Evolutionary conservation across 1,140 invertebrate genomes (phyloP).

Genomic region (Macrosteles quadrilineatus): DNA sequence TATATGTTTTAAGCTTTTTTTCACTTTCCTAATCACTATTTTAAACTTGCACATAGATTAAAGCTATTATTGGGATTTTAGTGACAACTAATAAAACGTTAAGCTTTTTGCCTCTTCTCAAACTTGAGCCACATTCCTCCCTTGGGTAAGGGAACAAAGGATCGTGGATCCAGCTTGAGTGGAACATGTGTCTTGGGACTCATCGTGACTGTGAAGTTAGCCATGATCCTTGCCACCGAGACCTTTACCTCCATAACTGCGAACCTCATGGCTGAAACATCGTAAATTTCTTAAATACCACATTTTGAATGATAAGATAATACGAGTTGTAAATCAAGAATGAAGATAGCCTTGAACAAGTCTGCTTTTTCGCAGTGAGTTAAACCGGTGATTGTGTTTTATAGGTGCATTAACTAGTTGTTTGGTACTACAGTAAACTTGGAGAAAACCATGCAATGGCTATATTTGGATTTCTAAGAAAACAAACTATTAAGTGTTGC

Average conservation of each 20-base stretch:
- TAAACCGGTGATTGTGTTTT: too few relatives aligned
- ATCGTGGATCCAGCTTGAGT: neutral
- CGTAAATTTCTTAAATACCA: constrained; percentile 3
- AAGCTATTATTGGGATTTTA: too few relatives aligned
- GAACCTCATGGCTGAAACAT: constrained; percentile 49
- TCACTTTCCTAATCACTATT: too few relatives aligned
- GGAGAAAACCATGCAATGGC: too few relatives aligned
- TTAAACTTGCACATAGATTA: too few relatives aligned
- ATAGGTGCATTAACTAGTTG: too few relatives aligned
- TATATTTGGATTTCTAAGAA: too few relatives aligned
- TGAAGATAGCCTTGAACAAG: neutral
- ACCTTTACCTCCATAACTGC: constrained; percentile 59
- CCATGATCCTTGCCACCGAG: constrained; percentile 7
- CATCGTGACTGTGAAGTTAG: neutral
- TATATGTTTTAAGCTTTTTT: too few relatives aligned
- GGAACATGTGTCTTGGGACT: neutral
- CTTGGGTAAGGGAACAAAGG: neutral
- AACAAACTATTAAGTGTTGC: too few relatives aligned
- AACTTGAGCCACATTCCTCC: neutral
- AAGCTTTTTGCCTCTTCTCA: neutral
- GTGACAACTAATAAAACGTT: too few relatives aligned
- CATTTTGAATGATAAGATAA: neutral
- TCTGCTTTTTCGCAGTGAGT: neutral
- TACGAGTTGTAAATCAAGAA: neutral
- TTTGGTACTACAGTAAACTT: too few relatives aligned